Evolutionary conservation across 1,140 invertebrate genomes (phyloP), one percentile per base, ranked within the genome.

Genomic region (Camponotus pennsylvanicus): DNA sequence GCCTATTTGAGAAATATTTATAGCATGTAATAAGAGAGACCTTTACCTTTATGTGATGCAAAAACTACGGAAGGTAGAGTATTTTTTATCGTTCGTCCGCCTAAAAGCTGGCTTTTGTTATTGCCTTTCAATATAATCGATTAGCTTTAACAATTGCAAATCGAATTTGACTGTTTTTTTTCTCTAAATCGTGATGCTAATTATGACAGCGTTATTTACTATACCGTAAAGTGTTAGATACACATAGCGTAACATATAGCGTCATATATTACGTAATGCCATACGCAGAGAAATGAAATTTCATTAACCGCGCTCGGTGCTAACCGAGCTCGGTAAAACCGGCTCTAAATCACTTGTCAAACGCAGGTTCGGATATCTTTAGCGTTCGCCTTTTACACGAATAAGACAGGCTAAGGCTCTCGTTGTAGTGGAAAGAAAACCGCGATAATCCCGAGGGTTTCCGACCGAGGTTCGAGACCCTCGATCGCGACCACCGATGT

Each of bases 271-370:
- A 63, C 69, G 55, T 73, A 83, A 83, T 15, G 57, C 8, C 32
- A n/a, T 67, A 69, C 9, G 67, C 67, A 15, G 40, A 49, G 69
- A 83, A 75, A 83, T 83, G 73, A 83, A 83, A 75, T 75, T 83
- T 63, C 57, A 75, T 83, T 73, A 83, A 49, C 69, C 40, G 55
- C n/a, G 32, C n/a, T 63, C 57, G 73, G 18, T 61, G 69, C 34
- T 49, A 83, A 75, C n/a, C 27, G 37, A 57, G 32, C 40, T 75
- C 21, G 18, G 79, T 45, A 57, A 75, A 49, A 83, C 69, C 55
- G 40, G 69, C 57, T 75, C 42, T 75, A 70, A 83, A 75, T 75
- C 79, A 73, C 55, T 83, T 61, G 79, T 83, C 79, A 75, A 83
- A 42, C 37, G 69, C 55, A 49, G 15, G n/a, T 75, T 61, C 55